A percentile compares a stretch with the other conserved stretches of the same genome.
phyloP scores from a whole-genome alignment of 2,113 vertebrate genomes.

The Grantiella picta region DNA sequence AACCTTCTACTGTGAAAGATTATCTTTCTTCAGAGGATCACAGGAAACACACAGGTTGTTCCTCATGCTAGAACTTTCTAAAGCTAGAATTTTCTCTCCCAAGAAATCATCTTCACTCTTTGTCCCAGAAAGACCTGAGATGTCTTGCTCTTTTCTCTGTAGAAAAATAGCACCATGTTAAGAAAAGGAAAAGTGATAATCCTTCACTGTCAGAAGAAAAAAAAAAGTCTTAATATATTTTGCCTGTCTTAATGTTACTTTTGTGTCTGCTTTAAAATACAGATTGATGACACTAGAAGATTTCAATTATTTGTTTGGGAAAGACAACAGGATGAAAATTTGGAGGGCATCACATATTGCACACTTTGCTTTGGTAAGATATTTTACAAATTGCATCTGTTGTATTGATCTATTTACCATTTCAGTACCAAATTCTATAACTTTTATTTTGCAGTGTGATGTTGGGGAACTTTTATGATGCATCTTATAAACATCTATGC shows the following conservation, averaged over 20 bases:
- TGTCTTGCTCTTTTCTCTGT: neutral
- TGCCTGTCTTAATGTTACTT: neutral
- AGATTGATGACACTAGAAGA: constrained; percentile 75
- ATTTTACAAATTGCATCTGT: neutral
- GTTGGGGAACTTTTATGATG: neutral
- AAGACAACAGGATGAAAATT: constrained; percentile 25
- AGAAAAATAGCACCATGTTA: neutral
- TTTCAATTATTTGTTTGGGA: constrained; percentile 73
- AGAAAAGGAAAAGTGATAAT: neutral
- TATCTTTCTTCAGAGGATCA: neutral
- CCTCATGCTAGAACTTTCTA: neutral
- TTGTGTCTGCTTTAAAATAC: constrained; percentile 45
- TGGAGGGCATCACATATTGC: constrained; percentile 63
- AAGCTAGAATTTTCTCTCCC: neutral
- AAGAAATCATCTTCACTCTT: neutral
- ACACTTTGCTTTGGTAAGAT: constrained; percentile 82
- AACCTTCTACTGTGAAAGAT: neutral
- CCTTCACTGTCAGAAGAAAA: neutral
- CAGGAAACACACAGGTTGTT: neutral
- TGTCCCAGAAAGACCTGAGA: neutral
- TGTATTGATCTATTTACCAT: neutral
- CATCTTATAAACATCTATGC: fast-evolving
- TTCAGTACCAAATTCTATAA: neutral
- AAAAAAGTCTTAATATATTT: neutral
- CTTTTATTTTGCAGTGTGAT: neutral